Evolutionary conservation across 1,140 invertebrate genomes (phyloP), one percentile per base, ranked within the genome.

Genomic region (Drosophila neocordata): DNA sequence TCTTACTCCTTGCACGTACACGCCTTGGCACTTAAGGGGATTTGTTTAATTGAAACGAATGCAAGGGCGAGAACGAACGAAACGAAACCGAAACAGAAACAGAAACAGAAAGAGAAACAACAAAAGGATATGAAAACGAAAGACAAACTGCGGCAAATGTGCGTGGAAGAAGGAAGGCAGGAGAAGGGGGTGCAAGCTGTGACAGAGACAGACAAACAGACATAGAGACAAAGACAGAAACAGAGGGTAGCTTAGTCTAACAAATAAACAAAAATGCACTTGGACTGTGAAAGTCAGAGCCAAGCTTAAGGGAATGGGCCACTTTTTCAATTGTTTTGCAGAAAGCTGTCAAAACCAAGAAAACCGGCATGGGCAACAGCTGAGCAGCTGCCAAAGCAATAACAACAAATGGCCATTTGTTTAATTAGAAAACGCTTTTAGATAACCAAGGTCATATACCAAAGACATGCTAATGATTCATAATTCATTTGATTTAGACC

Each of bases 21-120:
- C 75, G 77, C 66, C 73, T 79, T 89, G 85, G 73, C 85, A 89
- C 85, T 89, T 89, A 81, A 84, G 85, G 85, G 85, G 80, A 89
- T 89, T 89, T 89, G 85, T 88, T 89, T 89, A 89, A 89, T 89
- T 89, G 85, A 89, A 85, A 89, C 77, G 85, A 89, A 89, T 85
- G 75, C 71, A 70, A 59, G 71, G 65, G 73, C 65, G 55, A 83
- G 61, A 80, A 63, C 52, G 62, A 59, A 34, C 4, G 58, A 62
- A 62, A 41, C 1, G 58, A 62, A 62, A 41, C 35, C 34, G 56
- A 62, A 53, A 48, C 70, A 31, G 57, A 65, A 69, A 70, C 64
- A 59, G 59, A 67, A 75, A 52, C 48, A 53, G 41, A 66, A 56
- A 74, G 63, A 61, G 73, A 68, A 77, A 64, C 58, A 57, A 69